Evolutionary conservation across 1,140 invertebrate species (phyloP).

Genomic region (Heliothis subflexa): DNA sequence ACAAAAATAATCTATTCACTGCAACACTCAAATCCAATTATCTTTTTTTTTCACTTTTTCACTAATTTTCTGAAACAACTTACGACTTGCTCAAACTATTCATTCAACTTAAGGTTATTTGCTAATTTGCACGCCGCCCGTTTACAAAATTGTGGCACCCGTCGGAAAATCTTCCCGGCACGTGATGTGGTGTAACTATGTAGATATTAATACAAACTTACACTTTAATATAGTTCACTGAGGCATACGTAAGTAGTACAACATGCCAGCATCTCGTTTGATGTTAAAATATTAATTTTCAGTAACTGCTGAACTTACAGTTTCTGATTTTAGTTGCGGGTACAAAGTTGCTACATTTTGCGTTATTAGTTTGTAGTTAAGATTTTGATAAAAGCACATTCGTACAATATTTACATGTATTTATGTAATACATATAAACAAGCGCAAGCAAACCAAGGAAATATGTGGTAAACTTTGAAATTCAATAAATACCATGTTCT

Average conservation of each 20-base stretch:
- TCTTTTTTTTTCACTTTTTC: too few species aligned
- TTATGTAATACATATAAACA: too few species aligned
- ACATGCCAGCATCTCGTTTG: slow-evolving; percentile 16
- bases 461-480: too few species aligned
- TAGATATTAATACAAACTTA: slow-evolving; percentile 39
- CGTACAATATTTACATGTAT: too few species aligned
- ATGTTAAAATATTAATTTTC: slow-evolving; percentile 37
- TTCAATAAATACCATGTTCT: too few species aligned
- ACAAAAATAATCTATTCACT: too few species aligned
- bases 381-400: background rate
- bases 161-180: slow-evolving; percentile 11
- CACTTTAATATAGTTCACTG: slow-evolving; percentile 33
- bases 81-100: too few species aligned
- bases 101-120: too few species aligned
- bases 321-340: background rate
- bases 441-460: too few species aligned
- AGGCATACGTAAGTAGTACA: slow-evolving; percentile 24
- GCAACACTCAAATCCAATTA: too few species aligned
- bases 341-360: slow-evolving; percentile 2
- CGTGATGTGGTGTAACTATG: slow-evolving; percentile 28
- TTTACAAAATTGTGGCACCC: background rate
- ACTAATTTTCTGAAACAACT: too few species aligned
- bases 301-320: slow-evolving; percentile 1
- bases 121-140: background rate
- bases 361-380: background rate